phyloP scores from a whole-genome alignment of 2,797 vertebrate genomes.

The Sternotherus odoratus region DNA sequence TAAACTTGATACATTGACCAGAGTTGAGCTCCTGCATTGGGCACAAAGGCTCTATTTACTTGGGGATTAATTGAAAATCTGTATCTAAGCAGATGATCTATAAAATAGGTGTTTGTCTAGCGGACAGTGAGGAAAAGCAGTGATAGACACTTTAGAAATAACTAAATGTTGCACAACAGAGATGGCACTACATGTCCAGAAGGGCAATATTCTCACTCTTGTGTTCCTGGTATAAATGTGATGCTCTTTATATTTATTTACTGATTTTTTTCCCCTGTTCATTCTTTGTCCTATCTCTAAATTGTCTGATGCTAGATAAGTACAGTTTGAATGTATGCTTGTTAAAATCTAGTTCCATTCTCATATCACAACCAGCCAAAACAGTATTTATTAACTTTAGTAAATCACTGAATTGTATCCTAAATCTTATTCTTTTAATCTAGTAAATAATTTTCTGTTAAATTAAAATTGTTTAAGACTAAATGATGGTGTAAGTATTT shows the following conservation, averaged over 20 bases:
- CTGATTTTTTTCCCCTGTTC: background rate
- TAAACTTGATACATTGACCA: background rate
- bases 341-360: background rate
- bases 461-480: conserved; percentile 1
- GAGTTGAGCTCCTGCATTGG: background rate
- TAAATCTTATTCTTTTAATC: background rate
- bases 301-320: background rate
- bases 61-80: background rate
- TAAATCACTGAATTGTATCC: background rate
- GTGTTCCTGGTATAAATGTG: background rate
- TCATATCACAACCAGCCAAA: background rate
- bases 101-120: background rate
- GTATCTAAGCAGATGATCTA: background rate
- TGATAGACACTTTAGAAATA: background rate
- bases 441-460: background rate
- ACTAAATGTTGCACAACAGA: background rate
- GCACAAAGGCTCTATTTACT: fast-evolving
- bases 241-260: background rate
- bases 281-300: background rate
- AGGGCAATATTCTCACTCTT: background rate
- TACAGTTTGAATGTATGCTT: background rate
- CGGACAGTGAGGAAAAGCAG: background rate
- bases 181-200: background rate
- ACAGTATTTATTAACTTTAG: background rate
- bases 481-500: conserved; percentile 14